These are phyloP conservation scores for Knipowitschia caucasica DNA, from an alignment of 2,797 vertebrate species.

Conservation along the genomic window DNA sequence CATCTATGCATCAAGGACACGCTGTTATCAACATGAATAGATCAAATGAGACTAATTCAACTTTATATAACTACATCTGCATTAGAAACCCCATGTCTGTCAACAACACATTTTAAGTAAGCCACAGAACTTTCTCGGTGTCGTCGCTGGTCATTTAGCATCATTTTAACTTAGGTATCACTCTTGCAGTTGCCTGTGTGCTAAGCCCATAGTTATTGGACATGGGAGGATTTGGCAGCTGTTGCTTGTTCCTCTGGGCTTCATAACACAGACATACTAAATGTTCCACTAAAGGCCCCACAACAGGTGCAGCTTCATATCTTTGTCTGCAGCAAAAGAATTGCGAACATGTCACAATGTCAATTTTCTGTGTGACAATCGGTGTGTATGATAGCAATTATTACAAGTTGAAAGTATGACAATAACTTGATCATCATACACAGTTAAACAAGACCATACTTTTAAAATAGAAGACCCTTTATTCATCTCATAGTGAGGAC, in stretches of 20 bases:
- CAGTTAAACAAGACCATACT: too few relatives aligned
- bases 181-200: not conserved
- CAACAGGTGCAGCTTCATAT: slow-evolving; percentile 9
- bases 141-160: not conserved
- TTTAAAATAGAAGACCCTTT: too few relatives aligned
- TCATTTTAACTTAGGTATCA: not conserved
- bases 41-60: not conserved
- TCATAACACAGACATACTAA: slow-evolving; percentile 5
- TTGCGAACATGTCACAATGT: too few relatives aligned
- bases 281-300: slow-evolving; percentile 1
- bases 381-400: too few relatives aligned
- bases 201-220: not conserved
- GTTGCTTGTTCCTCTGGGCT: slow-evolving; percentile 6
- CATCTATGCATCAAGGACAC: too few relatives aligned
- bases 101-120: not conserved
- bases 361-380: too few relatives aligned
- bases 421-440: too few relatives aligned
- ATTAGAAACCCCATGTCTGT: not conserved
- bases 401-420: too few relatives aligned
- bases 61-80: not conserved
- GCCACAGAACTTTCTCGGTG: not conserved
- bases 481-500: too few relatives aligned
- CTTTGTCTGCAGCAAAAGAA: not conserved
- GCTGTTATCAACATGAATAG: too few relatives aligned
- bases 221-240: slow-evolving; percentile 9